Conservation (phyloP, 1,140 invertebrate genomes). For the Tyrophagus putrescentiae region DNA sequence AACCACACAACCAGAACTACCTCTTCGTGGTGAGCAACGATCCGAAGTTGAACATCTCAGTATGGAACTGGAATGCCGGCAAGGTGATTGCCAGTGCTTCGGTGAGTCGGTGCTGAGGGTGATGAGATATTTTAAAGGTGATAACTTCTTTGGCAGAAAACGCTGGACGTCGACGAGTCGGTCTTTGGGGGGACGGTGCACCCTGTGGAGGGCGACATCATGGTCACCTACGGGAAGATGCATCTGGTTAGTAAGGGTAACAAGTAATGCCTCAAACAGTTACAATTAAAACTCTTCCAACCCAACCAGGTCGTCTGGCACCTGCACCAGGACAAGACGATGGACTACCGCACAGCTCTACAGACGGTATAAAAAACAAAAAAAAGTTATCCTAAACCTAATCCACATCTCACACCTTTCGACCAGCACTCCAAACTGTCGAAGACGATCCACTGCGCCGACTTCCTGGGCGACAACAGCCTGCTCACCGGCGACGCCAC, state of each 20-base stretch:
- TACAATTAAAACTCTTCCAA: too few species aligned
- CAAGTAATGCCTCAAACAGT: conserved; percentile 85
- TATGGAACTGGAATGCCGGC: conserved; percentile 4
- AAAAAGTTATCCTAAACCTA: not conserved
- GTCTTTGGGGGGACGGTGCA: conserved; percentile 77
- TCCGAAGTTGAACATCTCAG: not conserved
- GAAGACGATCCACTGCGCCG: conserved; percentile 45
- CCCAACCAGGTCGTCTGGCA: too few species aligned
- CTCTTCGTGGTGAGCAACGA: not conserved
- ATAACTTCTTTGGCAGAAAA: conserved; percentile 42
- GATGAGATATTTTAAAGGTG: conserved; percentile 15
- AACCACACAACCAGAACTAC: not conserved
- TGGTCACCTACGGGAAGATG: conserved; percentile 81
- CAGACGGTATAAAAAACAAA: not conserved
- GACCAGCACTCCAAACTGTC: conserved; percentile 23
- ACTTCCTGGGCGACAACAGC: conserved; percentile 82
- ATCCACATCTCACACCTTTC: not conserved
- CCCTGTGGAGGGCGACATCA: conserved; percentile 74
- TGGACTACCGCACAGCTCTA: conserved; percentile 6
- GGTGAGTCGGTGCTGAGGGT: not conserved
- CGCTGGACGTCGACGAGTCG: conserved; percentile 47
- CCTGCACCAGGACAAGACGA: conserved; percentile 3
- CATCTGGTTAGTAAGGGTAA: too few species aligned
- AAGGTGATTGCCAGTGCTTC: not conserved
- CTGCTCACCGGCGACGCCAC: conserved; percentile 84